Evolutionary conservation across 2,797 vertebrate species (phyloP), one percentile per base, ranked within the genome.

Genomic region (Zalophus californianus): DNA sequence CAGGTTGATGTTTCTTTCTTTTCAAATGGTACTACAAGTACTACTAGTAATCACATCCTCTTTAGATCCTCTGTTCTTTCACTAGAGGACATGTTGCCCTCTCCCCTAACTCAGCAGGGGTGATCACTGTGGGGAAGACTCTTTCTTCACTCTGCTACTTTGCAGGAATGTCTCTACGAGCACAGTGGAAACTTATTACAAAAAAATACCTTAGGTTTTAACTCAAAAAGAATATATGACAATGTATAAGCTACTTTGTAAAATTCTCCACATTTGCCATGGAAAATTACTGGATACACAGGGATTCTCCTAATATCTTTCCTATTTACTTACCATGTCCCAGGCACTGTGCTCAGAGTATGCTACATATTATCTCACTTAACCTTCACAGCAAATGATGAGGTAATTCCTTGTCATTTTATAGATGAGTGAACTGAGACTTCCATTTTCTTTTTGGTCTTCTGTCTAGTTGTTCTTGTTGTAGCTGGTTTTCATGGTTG

Each of bases 181-280:
- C 44, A 82, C 32, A 79, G 16, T 92, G n/a, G 29, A 92, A 38
- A 52, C n/a, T 66, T 94, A 16, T 78, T 85, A 60, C 23, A 21
- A 87, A 48, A 92, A 90, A 77, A 62, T 20, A 44, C 7, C 35
- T 93, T 66, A 41, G 68, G 25, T 44, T 95, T 94, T 84, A 94
- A 86, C 7, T 93, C 15, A 77, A 35, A 90, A 97, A 82, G 27
- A 8, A 83, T 50, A 23, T 78, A n/a, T 72, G 14, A 48, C 4
- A 50, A 38, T 77, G 72, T 83, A 27, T 3, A 80, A 79, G 29
- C 4, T 78, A 44, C 25, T 68, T 85, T 89, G 54, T n/a, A 89
- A 89, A 90, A 79, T 68, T 79, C 18, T 91, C 3, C 6, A 35
- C 12, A 56, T 90, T 79, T 85, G 35, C 21, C 92, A 56, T 80